Evolutionary conservation across 2,113 vertebrate species (phyloP).

Genomic region (Bos taurus): DNA sequence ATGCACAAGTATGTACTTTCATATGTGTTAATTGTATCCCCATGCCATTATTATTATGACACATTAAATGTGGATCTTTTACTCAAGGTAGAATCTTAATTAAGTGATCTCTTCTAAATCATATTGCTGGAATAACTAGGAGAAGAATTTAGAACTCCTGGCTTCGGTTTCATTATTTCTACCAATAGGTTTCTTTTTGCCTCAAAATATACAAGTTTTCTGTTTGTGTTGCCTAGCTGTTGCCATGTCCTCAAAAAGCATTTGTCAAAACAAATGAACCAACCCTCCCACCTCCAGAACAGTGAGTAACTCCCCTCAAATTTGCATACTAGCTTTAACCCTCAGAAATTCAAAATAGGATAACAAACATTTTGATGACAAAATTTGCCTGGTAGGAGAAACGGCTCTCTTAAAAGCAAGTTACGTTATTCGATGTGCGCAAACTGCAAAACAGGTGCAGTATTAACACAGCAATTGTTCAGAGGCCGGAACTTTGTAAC

Average conservation of each 20-base stretch:
- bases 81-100: neutral
- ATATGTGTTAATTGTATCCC: neutral
- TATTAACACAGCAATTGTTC: neutral
- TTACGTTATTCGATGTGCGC: neutral
- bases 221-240: neutral
- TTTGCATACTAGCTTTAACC: neutral
- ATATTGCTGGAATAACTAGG: neutral
- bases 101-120: neutral
- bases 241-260: neutral
- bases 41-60: neutral
- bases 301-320: neutral
- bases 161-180: neutral
- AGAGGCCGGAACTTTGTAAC: constrained; percentile 6
- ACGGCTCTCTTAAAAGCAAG: neutral
- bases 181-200: neutral
- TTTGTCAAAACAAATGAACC: neutral
- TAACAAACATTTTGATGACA: neutral
- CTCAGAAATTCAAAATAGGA: neutral
- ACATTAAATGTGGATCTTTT: neutral
- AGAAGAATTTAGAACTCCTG: neutral
- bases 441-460: neutral
- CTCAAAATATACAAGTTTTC: neutral
- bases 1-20: neutral
- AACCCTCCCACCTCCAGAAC: neutral
- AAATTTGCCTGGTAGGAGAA: neutral